Evolutionary conservation across 2,888 invertebrate genomes (phyloP), one percentile per base, ranked within the genome.

Genomic region (Cephus pulcher): DNA sequence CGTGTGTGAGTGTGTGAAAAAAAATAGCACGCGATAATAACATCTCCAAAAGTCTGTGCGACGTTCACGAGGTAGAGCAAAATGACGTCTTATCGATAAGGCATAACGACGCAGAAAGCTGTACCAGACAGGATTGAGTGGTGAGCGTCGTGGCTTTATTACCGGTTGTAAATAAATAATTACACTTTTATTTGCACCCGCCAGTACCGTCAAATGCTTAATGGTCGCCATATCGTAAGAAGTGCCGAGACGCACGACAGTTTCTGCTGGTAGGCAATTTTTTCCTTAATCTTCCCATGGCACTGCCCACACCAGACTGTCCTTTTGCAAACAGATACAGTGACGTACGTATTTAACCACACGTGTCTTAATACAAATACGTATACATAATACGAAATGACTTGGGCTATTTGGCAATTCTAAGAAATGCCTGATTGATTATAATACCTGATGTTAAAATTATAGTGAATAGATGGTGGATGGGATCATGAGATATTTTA

Each of bases 101-200:
- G 12, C 71, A 4, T 71, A 71, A 71, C 71, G 71, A 71, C 71
- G 33, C 71, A 71, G 34, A 71, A 30, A 9, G 33, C 12, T 32
- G 34, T 56, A 35, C 12, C 15, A 4, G 34, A 69, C 76, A 56
- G 56, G 35, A 76, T 76, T 70, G 76, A 76, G 76, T 23, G 70
- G 76, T 34, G 69, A 76, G 32, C 70, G 15, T 32, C 32, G 75
- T 56, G 56, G 15, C 69, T 86, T 86, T 84, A 86, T 77, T 79
- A 75, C 76, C 32, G 76, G 80, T 74, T 77, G 75, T 83, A 82
- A 85, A 85, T 84, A 82, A 84, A 82, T 86, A 81, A 85, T 84
- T 81, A 81, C 78, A 35, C 37, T 75, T 77, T 81, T 78, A 80
- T 73, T 56, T 56, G 56, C 56, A 56, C 56, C 56, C 56, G 56